phyloP scores from a whole-genome alignment of 2,888 invertebrate species.

The Pherbina coryleti region DNA sequence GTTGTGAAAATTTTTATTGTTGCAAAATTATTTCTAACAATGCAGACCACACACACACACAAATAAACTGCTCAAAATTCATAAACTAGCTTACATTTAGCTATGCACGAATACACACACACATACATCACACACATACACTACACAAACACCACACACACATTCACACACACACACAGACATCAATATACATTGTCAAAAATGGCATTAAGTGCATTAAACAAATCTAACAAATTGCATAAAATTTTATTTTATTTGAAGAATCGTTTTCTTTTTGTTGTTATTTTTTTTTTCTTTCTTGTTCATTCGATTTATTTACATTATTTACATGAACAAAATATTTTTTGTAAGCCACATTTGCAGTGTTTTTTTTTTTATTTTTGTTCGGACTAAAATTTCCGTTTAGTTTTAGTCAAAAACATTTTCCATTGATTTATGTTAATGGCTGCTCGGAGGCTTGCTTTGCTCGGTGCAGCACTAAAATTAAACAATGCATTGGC shows the following conservation, averaged over 20 bases:
- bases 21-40: too few species aligned
- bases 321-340: background rate
- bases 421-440: constrained; percentile 17
- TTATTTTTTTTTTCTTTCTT: background rate
- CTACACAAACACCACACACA: too few species aligned
- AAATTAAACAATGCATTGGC: constrained; percentile 1
- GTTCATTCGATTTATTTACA: background rate
- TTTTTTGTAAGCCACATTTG: background rate
- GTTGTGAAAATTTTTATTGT: too few species aligned
- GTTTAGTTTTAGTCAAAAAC: background rate
- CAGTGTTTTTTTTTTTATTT: background rate
- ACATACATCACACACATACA: too few species aligned
- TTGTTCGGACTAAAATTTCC: background rate
- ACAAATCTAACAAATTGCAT: constrained; percentile 2
- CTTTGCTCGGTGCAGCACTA: background rate
- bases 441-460: constrained; percentile 8
- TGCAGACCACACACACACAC: too few species aligned
- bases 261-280: background rate
- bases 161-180: constrained; percentile 10
- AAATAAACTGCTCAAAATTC: too few species aligned
- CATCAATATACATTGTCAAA: background rate
- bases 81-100: too few species aligned
- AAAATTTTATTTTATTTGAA: background rate
- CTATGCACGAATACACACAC: background rate
- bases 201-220: constrained; percentile 11